Base-by-base conservation (phyloP, 2,888 invertebrate species). In the Scaptomyza reducta region DNA sequence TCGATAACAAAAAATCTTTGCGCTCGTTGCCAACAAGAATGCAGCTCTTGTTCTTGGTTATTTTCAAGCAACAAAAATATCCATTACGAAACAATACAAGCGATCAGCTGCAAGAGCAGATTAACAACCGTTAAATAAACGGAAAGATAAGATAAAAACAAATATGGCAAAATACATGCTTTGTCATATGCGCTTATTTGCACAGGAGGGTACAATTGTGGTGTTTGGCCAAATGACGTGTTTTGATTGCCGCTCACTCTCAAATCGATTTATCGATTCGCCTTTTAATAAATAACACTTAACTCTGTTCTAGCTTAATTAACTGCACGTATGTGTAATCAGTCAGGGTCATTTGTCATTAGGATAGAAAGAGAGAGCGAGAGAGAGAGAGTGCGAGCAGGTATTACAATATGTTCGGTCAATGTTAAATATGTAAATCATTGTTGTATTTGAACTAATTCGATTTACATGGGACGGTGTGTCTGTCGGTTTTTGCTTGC, bases 261-360 rank as follows among this genome's bases (percentile, higher is more conserved):
- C 29, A 27, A 22, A 77, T 77, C 56, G 66, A 72, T 74, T 72
- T 74, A 74, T 74, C 40, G 67, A 74, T 73, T 70, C 22, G 9
- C 29, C 38, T 38, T 5, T 45, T 22, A 55, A 74, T 74, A 44
- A 60, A 57, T 57, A 50, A 57, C 27, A 13, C 18, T 7, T 46
- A 11, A 5, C 4, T 10, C 11, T 29, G n/a, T 22, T 13, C 6
- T 35, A 33, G 27, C 31, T 44, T 14, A 13, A 49, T 18, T 33
- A 13, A 25, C 22, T 11, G 11, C n/a, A 49, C 18, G n/a, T n/a
- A 14, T 14, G 38, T 46, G 16, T n/a, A n/a, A 53, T 18, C 53
- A 22, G 31, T 42, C 51, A 59, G 14, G 67, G 53, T 38, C 47
- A 40, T 42, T 16, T 6, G 13, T 9, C 14, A 42, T 63, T 10